Evolutionary conservation across 2,888 invertebrate species (phyloP).

Genomic region (Acutogordius australiensis): DNA sequence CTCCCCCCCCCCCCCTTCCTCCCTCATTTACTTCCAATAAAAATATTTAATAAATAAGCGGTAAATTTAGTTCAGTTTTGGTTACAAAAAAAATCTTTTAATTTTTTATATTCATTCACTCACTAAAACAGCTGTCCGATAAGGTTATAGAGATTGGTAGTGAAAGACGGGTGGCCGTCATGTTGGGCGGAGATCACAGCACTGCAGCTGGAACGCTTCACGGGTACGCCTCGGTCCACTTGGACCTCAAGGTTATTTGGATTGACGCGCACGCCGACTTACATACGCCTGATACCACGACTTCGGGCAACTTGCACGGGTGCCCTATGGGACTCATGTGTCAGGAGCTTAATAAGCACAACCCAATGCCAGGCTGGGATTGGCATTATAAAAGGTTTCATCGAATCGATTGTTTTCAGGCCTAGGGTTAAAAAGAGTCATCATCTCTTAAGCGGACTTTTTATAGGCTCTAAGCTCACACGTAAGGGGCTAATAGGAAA

Average conservation of each 20-base stretch:
- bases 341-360: constrained; percentile 39
- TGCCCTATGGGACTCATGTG: constrained; percentile 48
- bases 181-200: constrained; percentile 66
- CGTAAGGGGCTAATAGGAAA: too few relatives aligned
- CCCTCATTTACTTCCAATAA: too few relatives aligned
- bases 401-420: too few relatives aligned
- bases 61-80: too few relatives aligned
- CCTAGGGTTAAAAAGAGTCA: too few relatives aligned
- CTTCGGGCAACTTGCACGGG: constrained; percentile 42
- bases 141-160: background rate
- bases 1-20: too few relatives aligned
- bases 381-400: constrained; percentile 51
- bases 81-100: too few relatives aligned
- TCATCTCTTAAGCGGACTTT: too few relatives aligned
- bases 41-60: too few relatives aligned
- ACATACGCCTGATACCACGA: constrained; percentile 53
- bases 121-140: background rate
- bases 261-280: constrained; percentile 72
- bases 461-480: too few relatives aligned
- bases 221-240: constrained; percentile 34
- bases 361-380: constrained; percentile 40
- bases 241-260: constrained; percentile 50
- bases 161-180: constrained; percentile 25
- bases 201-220: constrained; percentile 52
- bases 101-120: too few relatives aligned